Base-by-base conservation (phyloP, 2,797 vertebrate genomes). In the Pipistrellus pipistrellus region DNA sequence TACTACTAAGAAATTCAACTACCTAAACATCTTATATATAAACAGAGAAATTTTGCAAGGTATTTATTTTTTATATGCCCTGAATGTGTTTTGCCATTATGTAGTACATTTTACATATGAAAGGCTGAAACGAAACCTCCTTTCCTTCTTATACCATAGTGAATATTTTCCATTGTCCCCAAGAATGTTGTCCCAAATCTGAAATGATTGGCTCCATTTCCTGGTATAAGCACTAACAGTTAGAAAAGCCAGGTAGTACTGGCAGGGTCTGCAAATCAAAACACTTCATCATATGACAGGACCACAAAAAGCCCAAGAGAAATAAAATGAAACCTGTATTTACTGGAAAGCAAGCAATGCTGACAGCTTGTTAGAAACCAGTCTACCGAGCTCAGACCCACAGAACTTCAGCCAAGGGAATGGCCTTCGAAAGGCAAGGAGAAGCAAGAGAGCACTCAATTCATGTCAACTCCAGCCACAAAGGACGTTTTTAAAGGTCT, bases 21-120 rank as follows among this genome's bases (percentile, higher is more conserved):
- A 95, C 97, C 87, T 94, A 94, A 92, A 92, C 57, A 57, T 72
- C 95, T 96, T 96, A 78, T 95, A 95, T 87, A 82, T 38, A 93
- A 90, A 75, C 71, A 93, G 75, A 96, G 94, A 91, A 91, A 64
- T 94, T 96, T 96, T 95, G 62, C 90, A 90, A 96, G 81, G 57
- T 96, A 95, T 95, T 97, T 96, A 97, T 97, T 97, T 96, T 97
- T 97, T 91, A 96, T 95, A 95, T 84, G 77, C 82, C 97, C 95
- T 96, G 81, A 94, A 77, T 94, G 91, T 88, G 72, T 94, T 97
- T 95, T 95, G 94, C 95, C 95, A 88, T 96, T 80, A 85, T 62
- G 64, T 94, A 66, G 48, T 80, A 88, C 62, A 59, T 91, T 94
- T 95, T 96, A 87, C 85, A 75, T 91, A 95, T 48, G 75, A 94